Conservation (phyloP, 1,140 invertebrate species). For the Bombus vancouverensis region DNA sequence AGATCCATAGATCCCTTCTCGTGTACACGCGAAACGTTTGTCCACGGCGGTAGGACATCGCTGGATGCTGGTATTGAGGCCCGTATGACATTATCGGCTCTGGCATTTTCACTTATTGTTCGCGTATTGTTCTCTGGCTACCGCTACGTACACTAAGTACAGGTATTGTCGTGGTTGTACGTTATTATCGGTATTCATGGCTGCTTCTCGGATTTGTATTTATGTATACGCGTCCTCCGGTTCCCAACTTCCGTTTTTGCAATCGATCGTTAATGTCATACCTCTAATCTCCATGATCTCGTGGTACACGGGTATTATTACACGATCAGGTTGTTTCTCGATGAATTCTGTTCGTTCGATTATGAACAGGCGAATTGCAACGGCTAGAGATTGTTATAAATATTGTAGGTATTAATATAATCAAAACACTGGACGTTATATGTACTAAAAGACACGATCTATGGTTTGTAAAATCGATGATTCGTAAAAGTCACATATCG, state of each 20-base stretch:
- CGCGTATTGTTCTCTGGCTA: slow-evolving; percentile 35
- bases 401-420: too few species aligned
- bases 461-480: too few species aligned
- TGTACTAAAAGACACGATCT: too few species aligned
- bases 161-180: not conserved
- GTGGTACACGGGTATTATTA: too few species aligned
- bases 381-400: too few species aligned
- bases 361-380: too few species aligned
- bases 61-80: slow-evolving; percentile 18
- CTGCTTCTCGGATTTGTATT: slow-evolving; percentile 30
- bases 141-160: slow-evolving; percentile 1
- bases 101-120: slow-evolving; percentile 58
- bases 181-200: slow-evolving; percentile 49
- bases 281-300: not conserved
- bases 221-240: not conserved
- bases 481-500: too few species aligned
- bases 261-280: slow-evolving; percentile 30
- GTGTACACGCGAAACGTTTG: slow-evolving; percentile 12
- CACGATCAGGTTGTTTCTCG: too few species aligned
- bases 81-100: slow-evolving; percentile 43
- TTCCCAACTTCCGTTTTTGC: slow-evolving; percentile 33
- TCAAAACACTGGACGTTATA: too few species aligned
- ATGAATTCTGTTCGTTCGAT: too few species aligned
- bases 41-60: not conserved
- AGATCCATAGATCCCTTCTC: slow-evolving; percentile 2